Conservation (phyloP, 2,113 vertebrate species). For the Peucedramus taeniatus region DNA sequence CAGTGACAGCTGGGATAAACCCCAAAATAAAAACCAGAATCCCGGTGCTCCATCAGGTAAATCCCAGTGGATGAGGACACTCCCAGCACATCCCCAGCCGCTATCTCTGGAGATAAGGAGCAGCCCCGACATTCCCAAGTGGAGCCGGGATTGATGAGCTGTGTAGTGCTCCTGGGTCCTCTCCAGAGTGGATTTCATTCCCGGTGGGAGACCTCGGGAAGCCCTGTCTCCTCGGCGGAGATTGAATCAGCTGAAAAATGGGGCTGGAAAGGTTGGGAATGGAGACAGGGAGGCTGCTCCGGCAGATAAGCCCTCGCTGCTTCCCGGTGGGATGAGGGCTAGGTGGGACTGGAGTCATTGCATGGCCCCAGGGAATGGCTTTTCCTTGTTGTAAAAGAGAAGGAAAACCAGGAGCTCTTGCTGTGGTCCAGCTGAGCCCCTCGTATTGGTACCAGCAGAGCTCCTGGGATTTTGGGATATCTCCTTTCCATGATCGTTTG, state of each 20-base stretch:
- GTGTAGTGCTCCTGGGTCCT: background rate
- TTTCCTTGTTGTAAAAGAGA: background rate
- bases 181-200: background rate
- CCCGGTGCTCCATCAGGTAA: background rate
- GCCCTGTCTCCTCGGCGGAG: background rate
- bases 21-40: rapidly evolving
- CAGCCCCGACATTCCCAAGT: background rate
- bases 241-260: background rate
- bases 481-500: background rate
- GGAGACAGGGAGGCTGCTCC: constrained; percentile 2
- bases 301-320: background rate
- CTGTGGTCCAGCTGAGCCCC: background rate
- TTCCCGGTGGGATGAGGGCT: background rate
- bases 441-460: background rate
- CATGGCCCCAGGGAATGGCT: background rate
- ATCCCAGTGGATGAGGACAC: background rate
- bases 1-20: background rate
- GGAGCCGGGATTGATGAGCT: background rate
- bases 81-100: background rate
- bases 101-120: constrained; percentile 1
- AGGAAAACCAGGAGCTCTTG: background rate
- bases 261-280: background rate
- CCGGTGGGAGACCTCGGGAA: background rate
- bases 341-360: background rate
- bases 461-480: background rate